Base-by-base conservation (phyloP, 2,113 vertebrate species). In the Pterocles burchelli region DNA sequence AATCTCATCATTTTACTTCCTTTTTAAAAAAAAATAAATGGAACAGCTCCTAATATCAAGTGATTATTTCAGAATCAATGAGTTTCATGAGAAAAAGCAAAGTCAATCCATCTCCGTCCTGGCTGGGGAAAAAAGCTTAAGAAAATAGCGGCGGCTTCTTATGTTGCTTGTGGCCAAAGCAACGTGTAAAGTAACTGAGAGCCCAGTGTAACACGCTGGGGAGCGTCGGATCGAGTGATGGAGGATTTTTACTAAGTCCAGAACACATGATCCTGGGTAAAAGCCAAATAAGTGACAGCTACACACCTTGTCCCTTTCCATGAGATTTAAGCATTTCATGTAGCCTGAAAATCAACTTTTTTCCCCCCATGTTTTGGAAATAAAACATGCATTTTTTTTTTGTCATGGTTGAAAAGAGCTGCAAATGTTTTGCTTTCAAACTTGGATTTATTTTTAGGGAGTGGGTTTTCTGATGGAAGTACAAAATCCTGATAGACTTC, bases 61-160 rank as follows among this genome's bases (percentile, higher is more conserved):
- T 54, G 52, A 85, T 92, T 85, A 79, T 61, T 92, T 81, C 61
- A 68, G 84, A 95, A 89, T 78, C 80, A 52, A 55, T 3, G 38
- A 90, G 33, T 52, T 90, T 59, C 61, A 51, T 85, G 20, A 89
- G 73, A 26, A 88, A 74, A 61, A 51, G 33, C n/a, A 71, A 88
- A 88, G 29, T 55, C 68, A 71, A 59, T 67, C 41, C 59, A 5
- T 19, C 5, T 10, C 57, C 61, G 73, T 66, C 48, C 57, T 57
- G 24, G 33, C 38, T 81, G 67, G 36, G 4, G 8, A 85, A 57
- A 70, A 87, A 84, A 87, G 17, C 63, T 66, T 11, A 21, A 73
- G 31, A 15, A 88, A 85, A 59, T 29, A 77, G 61, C 36, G 48
- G 43, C 54, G 57, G 65, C 17, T 25, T 72, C 65, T 66, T 28